Evolutionary conservation across 2,797 vertebrate species (phyloP).

Genomic region (Gallinago nigripennis): DNA sequence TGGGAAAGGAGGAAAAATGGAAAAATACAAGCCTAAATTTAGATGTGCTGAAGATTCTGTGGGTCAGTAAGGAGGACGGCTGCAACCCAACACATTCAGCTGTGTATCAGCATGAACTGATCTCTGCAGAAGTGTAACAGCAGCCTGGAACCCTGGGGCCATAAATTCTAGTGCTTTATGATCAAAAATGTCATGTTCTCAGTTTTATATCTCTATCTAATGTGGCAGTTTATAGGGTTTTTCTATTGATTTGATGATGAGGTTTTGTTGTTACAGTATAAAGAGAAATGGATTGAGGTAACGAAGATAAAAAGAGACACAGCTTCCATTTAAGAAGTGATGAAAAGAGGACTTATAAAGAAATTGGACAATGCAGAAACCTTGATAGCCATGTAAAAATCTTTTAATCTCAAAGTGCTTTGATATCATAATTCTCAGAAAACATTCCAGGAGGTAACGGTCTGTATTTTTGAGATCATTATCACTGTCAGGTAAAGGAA

Average conservation of each 20-base stretch:
- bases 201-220: background rate
- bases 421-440: background rate
- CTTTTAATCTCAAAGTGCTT: slow-evolving; percentile 30
- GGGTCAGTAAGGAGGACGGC: background rate
- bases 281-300: background rate
- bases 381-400: background rate
- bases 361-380: background rate
- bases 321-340: background rate
- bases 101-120: background rate
- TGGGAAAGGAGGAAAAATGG: background rate
- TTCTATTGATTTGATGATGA: background rate
- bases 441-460: background rate
- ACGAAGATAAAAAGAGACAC: background rate
- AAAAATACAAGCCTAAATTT: background rate
- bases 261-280: background rate
- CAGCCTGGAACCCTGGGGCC: background rate
- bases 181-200: background rate
- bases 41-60: background rate
- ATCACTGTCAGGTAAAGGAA: background rate
- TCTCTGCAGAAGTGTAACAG: background rate
- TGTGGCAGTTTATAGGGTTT: background rate
- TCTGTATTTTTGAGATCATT: background rate
- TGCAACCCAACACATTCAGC: background rate
- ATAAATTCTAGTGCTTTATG: background rate
- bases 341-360: background rate